Evolutionary conservation across 2,888 invertebrate species (phyloP), one percentile per base, ranked within the genome.

Genomic region (Pecten maximus): DNA sequence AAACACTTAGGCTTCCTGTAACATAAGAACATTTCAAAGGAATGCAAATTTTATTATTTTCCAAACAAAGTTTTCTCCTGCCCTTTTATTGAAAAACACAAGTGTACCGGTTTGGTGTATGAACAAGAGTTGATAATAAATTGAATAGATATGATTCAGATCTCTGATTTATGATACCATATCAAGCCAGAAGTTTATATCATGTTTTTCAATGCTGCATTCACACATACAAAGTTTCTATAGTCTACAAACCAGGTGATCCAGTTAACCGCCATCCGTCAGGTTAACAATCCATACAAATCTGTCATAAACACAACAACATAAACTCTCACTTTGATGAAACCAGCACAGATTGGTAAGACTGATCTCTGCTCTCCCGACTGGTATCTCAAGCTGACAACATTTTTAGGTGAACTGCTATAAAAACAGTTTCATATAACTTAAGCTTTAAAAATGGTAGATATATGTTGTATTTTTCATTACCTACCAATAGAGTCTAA

Each of bases 21-120:
- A 74, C 28, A 74, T 35, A 74, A 74, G 74, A 74, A 35, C 74
- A 35, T 74, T 74, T 74, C 74, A 74, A 74, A 74, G 74, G 35
- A 74, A 74, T 74, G 74, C 74, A 74, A 74, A 74, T 74, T 74
- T 74, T 74, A 74, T 74, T 74, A 74, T 74, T 74, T 74, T 35
- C 74, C 74, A 74, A 74, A 74, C 74, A 74, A 74, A 74, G 15
- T 74, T 74, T 28, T 74, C 74, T 74, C 74, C 74, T 74, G 74
- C 74, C 54, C 74, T 74, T 74, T 74, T 35, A 74, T 74, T 74
- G 74, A 74, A 74, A 74, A 74, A 74, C 74, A 74, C 74, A 74
- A 74, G 74, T 15, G 74, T 74, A 35, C 10, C 28, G 74, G 74
- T 35, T 8, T 74, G 74, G 74, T 74, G 35, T 74, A 74, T 74